A percentile compares a stretch with the other conserved stretches of the same genome.
phyloP scores from a whole-genome alignment of 2,797 vertebrate genomes.

The Spea hammondii region DNA sequence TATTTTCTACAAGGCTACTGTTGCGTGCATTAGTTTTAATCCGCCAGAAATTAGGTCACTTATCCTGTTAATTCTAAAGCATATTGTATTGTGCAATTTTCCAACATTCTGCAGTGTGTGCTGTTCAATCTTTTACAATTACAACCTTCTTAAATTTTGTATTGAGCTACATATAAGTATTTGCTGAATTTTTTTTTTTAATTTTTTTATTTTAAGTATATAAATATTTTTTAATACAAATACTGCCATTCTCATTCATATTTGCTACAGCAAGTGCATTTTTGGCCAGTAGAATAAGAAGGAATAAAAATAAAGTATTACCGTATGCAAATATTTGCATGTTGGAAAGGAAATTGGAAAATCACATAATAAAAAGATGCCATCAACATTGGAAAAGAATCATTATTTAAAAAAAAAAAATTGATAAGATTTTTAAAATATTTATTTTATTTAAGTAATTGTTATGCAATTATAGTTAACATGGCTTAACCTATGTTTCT shows the following conservation, averaged over 20 bases:
- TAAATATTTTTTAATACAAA: conserved; percentile 55
- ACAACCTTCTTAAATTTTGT: conserved; percentile 54
- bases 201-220: background rate
- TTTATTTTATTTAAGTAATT: conserved; percentile 37
- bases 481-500: background rate
- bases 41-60: conserved; percentile 76
- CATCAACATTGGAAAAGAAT: background rate
- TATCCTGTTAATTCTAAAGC: conserved; percentile 78
- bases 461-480: conserved; percentile 2
- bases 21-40: conserved; percentile 78
- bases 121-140: conserved; percentile 61
- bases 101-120: conserved; percentile 76
- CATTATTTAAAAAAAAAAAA: background rate
- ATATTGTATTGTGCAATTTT: conserved; percentile 79
- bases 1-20: conserved; percentile 77
- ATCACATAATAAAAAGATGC: background rate
- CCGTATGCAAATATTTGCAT: background rate
- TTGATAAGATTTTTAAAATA: background rate
- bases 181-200: conserved; percentile 56
- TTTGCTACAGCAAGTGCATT: conserved; percentile 51
- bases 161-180: conserved; percentile 44
- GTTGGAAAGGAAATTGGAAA: background rate
- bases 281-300: background rate
- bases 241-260: conserved; percentile 56
- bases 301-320: background rate